These are phyloP conservation scores for Sebastes elongatus DNA, from an alignment of 2,797 vertebrate genomes.

Conservation along the genomic window DNA sequence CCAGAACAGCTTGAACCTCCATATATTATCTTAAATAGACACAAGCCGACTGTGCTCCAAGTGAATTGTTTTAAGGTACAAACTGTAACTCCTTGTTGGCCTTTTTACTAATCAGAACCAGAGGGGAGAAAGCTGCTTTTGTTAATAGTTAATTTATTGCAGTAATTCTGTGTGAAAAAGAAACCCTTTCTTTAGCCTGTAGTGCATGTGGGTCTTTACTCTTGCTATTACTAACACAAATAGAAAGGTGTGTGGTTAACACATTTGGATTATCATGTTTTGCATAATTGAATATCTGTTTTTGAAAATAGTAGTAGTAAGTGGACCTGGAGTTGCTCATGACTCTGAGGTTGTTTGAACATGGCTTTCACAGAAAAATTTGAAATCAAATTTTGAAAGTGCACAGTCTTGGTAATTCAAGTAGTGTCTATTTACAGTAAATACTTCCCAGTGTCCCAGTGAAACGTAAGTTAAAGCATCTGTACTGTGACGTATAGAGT, in stretches of 20 bases:
- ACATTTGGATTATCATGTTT: not conserved
- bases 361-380: not conserved
- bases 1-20: slow-evolving; percentile 1
- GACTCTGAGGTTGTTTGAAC: not conserved
- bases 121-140: not conserved
- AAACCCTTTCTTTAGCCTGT: not conserved
- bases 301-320: too few relatives aligned
- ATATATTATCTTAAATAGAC: slow-evolving; percentile 22
- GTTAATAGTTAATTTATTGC: not conserved
- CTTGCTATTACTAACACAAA: not conserved
- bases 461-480: too few relatives aligned
- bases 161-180: not conserved
- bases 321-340: not conserved
- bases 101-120: slow-evolving; percentile 23
- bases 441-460: not conserved
- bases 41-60: slow-evolving; percentile 2
- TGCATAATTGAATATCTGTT: too few relatives aligned
- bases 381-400: not conserved
- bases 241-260: not conserved
- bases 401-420: not conserved
- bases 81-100: slow-evolving; percentile 5
- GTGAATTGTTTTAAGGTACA: slow-evolving; percentile 14
- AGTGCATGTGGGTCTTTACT: too few relatives aligned
- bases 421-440: not conserved
- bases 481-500: too few relatives aligned